A percentile compares a stretch with the other conserved stretches of the same genome.
phyloP scores from a whole-genome alignment of 2,888 invertebrate genomes.

The Molanna angustata region DNA sequence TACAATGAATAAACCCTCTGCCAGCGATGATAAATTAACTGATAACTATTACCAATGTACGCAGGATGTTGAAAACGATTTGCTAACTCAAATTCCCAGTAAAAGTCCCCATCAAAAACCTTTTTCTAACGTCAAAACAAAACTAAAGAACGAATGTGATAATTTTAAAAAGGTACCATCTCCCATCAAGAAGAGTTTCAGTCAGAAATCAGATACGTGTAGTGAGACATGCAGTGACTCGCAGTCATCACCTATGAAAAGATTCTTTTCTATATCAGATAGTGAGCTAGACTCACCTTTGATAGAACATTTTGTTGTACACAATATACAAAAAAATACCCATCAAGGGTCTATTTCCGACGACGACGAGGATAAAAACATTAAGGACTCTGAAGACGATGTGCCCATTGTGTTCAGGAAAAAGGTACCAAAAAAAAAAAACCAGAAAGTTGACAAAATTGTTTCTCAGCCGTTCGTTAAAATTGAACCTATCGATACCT shows the following conservation, averaged over 20 bases:
- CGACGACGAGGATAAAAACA: constrained; percentile 4
- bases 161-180: constrained; percentile 4
- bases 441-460: not conserved
- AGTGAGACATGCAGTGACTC: constrained; percentile 1
- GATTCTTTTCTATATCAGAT: constrained; percentile 8
- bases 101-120: not conserved
- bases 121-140: too few relatives aligned
- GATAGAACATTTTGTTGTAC: constrained; percentile 8
- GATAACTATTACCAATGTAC: constrained; percentile 20
- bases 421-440: constrained; percentile 9
- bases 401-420: constrained; percentile 7
- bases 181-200: not conserved
- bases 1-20: not conserved
- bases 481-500: not conserved
- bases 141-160: not conserved
- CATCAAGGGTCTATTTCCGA: constrained; percentile 6
- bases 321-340: not conserved
- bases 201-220: constrained; percentile 9
- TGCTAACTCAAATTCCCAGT: constrained; percentile 4
- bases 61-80: constrained; percentile 20
- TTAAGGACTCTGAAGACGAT: constrained; percentile 8
- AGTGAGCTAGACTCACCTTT: constrained; percentile 17
- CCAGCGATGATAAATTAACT: not conserved
- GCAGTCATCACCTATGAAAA: constrained; percentile 9
- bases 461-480: too few relatives aligned